A percentile compares a stretch with the other conserved stretches of the same genome.
Evolutionary conservation across 2,113 vertebrate genomes (phyloP).

Genomic region (Formicarius rufipectus): DNA sequence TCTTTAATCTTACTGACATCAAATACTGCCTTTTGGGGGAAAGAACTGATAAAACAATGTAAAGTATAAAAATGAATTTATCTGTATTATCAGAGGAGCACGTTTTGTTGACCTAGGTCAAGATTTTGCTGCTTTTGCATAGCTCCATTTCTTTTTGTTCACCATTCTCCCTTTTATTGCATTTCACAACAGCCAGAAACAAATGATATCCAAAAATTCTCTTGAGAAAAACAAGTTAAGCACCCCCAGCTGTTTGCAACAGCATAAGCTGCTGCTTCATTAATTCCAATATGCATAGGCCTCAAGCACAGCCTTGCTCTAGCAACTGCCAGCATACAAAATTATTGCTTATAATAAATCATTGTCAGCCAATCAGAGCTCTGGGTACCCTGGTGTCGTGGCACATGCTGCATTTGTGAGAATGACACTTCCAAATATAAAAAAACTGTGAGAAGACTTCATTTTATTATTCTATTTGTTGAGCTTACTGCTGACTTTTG

Average conservation of each 20-base stretch:
- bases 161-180: background rate
- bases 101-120: background rate
- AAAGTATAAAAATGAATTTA: background rate
- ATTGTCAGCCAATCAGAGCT: background rate
- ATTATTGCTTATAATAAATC: slow-evolving; percentile 25
- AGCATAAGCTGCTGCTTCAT: slow-evolving; percentile 27
- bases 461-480: background rate
- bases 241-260: slow-evolving; percentile 23
- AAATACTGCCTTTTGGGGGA: background rate
- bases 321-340: background rate
- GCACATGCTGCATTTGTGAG: background rate
- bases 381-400: background rate
- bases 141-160: background rate
- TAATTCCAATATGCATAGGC: slow-evolving; percentile 43
- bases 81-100: background rate
- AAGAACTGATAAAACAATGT: background rate
- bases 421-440: background rate
- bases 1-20: background rate
- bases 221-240: slow-evolving; percentile 40
- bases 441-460: background rate
- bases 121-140: background rate
- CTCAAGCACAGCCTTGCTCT: slow-evolving; percentile 11
- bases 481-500: background rate
- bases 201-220: slow-evolving; percentile 11
- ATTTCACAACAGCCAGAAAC: background rate